Base-by-base conservation (phyloP, 2,888 invertebrate species). In the Tineola bisselliella region DNA sequence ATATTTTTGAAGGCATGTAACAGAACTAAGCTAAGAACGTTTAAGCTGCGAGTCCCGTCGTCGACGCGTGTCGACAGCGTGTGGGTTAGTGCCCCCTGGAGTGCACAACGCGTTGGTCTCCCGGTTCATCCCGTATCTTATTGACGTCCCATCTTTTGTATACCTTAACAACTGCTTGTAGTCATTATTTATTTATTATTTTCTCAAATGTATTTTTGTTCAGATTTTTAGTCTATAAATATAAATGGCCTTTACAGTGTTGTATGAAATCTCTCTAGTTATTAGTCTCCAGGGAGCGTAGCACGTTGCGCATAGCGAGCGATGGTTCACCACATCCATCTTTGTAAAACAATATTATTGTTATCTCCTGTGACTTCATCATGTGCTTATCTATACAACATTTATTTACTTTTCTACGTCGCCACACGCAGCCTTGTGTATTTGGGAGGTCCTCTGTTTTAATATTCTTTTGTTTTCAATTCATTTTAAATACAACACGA, bases 91-190 rank as follows among this genome's bases (percentile, higher is more conserved):
- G 86, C 84, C 86, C 86, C 86, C 84, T 70, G 76, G 77, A 67
- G 72, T 66, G 82, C 81, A 83, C 86, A 82, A 84, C 84, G 86
- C 86, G 84, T 84, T 84, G 86, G 86, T 84, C 60, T 48, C 84
- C 78, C 72, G 67, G n/a, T 63, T 15, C 18, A 17, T 13, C 38
- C n/a, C n/a, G n/a, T 10, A 12, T 38, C 3, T 10, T 38, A 38
- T 38, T 38, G 3, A 1, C 38, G 3, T 38, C 1, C 38, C 38
- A 10, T 6, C 38, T n/a, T 38, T 38, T 10, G 38, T 38, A 10
- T 38, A 38, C n/a, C n/a, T 38, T n/a, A 31, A 31, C 31, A 31
- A 10, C 31, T 31, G 31, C 31, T 10, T 31, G 6, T 38, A 10
- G 3, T 38, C 38, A 38, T 6, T 38, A 38, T 38, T 25, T 38